Conservation (phyloP, 2,797 vertebrate species). For the Rallus crepitans region DNA sequence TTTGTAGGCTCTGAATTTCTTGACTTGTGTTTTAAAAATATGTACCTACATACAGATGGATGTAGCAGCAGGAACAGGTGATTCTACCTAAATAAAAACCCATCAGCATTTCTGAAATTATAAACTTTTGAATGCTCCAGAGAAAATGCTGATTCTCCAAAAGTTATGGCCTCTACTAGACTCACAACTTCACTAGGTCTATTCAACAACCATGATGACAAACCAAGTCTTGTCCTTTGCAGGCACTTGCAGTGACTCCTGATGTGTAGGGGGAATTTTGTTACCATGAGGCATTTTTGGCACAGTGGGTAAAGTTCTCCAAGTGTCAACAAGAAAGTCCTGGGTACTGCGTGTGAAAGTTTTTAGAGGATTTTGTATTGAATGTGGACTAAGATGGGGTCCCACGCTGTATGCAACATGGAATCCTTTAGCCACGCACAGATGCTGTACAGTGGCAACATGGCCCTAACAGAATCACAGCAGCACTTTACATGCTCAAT, state of each 20-base stretch:
- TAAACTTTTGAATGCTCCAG: neutral
- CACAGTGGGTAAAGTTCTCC: neutral
- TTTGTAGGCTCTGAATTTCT: neutral
- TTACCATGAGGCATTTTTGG: neutral
- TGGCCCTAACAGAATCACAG: neutral
- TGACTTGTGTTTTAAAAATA: neutral
- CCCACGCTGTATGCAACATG: fast-evolving
- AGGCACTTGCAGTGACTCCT: neutral
- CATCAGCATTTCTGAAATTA: neutral
- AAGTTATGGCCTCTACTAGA: neutral
- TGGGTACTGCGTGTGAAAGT: neutral
- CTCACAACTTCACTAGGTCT: neutral
- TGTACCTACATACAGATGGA: neutral
- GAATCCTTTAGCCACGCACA: neutral
- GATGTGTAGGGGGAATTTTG: neutral
- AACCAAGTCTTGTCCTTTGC: neutral
- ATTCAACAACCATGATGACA: neutral
- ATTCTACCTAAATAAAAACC: neutral
- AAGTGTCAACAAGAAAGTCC: neutral
- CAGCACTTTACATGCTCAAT: neutral
- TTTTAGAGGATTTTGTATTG: neutral
- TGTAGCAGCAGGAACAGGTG: neutral
- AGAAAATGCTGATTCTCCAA: neutral
- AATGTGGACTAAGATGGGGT: neutral
- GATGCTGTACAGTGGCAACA: fast-evolving